These are phyloP conservation scores for Apostichopus leukothele DNA, from an alignment of 53 echinoderm and acorn worm species.

Conservation along the genomic window DNA sequence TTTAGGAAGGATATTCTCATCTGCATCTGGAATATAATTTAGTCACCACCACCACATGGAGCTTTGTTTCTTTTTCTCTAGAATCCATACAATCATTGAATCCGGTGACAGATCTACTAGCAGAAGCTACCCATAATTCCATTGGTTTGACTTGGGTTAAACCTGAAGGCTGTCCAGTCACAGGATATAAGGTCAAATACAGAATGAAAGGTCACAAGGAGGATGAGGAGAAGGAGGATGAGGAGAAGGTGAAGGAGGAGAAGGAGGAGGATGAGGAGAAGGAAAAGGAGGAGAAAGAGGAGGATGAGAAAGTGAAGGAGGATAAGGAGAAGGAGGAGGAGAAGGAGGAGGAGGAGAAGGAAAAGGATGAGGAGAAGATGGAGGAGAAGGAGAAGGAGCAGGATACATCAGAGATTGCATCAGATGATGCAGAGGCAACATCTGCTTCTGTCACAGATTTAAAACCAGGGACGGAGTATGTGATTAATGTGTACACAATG, in stretches of 20 bases:
- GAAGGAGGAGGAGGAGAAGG: no score
- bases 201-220: conserved; percentile 1
- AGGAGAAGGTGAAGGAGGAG: not conserved
- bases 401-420: conserved; percentile 32
- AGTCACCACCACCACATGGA: no score
- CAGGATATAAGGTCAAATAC: conserved; percentile 63
- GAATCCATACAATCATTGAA: conserved; percentile 21
- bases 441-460: conserved; percentile 55
- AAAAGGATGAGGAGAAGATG: no score
- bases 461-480: conserved; percentile 60
- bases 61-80: not conserved
- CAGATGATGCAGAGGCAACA: conserved; percentile 57
- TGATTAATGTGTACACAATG: conserved; percentile 66
- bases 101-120: conserved; percentile 60
- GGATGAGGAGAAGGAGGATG: no score
- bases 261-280: not conserved
- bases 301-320: no score
- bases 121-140: conserved; percentile 57
- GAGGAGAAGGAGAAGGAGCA: not conserved
- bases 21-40: no score
- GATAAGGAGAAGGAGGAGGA: no score
- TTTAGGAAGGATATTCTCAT: no score
- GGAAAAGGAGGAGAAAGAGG: not conserved
- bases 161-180: conserved; percentile 56
- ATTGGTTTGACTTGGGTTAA: conserved; percentile 72